These are phyloP conservation scores for Leptura quadrifasciata DNA, from an alignment of 2,888 invertebrate species.

Conservation along the genomic window DNA sequence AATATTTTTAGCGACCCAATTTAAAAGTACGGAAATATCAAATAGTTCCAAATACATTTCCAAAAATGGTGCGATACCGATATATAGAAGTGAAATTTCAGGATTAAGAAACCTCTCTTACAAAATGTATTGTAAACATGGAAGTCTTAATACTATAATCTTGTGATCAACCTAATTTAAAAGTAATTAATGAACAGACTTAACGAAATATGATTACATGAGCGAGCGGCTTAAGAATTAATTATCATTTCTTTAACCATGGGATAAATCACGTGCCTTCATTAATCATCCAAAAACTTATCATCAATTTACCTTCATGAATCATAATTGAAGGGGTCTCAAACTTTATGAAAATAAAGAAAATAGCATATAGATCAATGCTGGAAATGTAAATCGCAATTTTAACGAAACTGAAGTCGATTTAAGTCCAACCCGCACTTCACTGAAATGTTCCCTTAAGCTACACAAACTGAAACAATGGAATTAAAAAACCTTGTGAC, in stretches of 20 bases:
- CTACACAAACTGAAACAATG: neutral
- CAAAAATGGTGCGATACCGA: too few relatives aligned
- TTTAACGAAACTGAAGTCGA: neutral
- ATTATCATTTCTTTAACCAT: neutral
- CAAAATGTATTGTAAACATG: neutral
- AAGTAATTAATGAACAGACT: neutral
- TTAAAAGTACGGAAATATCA: too few relatives aligned
- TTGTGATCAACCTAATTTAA: neutral
- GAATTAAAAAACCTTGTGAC: neutral
- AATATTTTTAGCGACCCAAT: too few relatives aligned
- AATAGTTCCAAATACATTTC: too few relatives aligned
- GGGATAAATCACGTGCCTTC: neutral
- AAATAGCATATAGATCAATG: neutral
- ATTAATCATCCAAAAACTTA: neutral
- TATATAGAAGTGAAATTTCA: neutral
- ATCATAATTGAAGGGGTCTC: neutral
- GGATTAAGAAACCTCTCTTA: neutral
- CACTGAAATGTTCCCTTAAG: neutral
- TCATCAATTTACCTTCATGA: constrained; percentile 2
- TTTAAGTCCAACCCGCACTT: neutral
- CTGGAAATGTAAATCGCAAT: neutral
- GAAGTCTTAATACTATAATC: neutral
- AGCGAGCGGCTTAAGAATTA: neutral
- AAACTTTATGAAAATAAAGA: neutral
- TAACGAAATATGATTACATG: neutral